Conservation (phyloP, 2,113 vertebrate genomes). For the Daboia siamensis region DNA sequence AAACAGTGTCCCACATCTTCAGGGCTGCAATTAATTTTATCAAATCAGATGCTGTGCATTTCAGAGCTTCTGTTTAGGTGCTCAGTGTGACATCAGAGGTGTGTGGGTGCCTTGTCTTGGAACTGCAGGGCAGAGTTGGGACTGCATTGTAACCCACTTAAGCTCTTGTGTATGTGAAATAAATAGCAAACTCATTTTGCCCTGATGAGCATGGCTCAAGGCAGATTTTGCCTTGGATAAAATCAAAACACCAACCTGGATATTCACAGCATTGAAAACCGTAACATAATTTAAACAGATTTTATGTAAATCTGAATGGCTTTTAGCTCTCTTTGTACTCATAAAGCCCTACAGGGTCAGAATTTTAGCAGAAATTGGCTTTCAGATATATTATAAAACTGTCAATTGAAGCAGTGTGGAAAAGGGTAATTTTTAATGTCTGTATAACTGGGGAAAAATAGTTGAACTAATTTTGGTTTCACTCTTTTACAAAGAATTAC, state of each 20-base stretch:
- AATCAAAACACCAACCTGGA: background rate
- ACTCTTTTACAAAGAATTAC: background rate
- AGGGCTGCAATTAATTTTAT: background rate
- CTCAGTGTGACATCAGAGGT: background rate
- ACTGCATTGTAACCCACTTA: background rate
- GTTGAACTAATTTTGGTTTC: background rate
- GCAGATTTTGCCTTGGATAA: background rate
- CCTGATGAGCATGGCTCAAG: background rate
- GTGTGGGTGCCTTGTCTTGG: background rate
- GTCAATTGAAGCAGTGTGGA: background rate
- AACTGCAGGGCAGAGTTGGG: background rate
- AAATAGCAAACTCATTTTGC: background rate
- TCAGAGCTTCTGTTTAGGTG: background rate
- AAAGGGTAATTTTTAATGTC: background rate
- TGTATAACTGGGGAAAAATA: background rate
- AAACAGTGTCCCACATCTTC: background rate
- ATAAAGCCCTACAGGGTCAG: background rate
- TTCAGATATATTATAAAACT: background rate
- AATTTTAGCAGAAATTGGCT: background rate
- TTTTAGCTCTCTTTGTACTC: background rate
- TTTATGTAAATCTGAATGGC: conserved; percentile 10
- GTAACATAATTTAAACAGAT: conserved; percentile 5
- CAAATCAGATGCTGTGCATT: background rate
- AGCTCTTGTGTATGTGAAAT: background rate
- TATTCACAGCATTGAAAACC: background rate